Percentiles rank a stretch among this genome's conserved stretches.
phyloP scores from a whole-genome alignment of 2,888 invertebrate genomes.

The Zaprionus lineosus region DNA sequence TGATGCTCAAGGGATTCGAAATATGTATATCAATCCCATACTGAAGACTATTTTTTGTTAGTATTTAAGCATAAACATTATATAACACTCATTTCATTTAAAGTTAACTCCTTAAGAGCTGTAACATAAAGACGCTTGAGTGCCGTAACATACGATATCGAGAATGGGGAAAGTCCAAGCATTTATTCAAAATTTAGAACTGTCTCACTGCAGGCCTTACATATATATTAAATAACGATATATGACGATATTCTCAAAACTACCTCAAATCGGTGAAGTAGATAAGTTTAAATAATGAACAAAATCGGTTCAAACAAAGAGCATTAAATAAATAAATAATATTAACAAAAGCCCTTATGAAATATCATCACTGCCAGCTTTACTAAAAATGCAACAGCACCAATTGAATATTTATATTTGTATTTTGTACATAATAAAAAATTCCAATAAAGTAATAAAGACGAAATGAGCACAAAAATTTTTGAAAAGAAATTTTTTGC shows the following conservation, averaged over 20 bases:
- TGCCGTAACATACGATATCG: conserved; percentile 16
- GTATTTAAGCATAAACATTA: conserved; percentile 22
- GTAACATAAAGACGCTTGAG: conserved; percentile 19
- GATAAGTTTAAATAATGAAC: conserved; percentile 18
- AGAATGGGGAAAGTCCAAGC: conserved; percentile 24
- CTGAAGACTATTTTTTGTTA: conserved; percentile 38
- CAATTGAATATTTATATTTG: conserved; percentile 36
- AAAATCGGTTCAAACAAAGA: conserved; percentile 40
- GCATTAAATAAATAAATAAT: conserved; percentile 1
- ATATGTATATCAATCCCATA: conserved; percentile 34
- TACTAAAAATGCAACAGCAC: conserved; percentile 31
- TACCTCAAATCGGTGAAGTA: conserved; percentile 59
- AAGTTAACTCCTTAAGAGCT: conserved; percentile 3
- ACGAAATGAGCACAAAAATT: no score
- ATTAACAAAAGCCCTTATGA: conserved; percentile 45
- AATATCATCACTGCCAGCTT: conserved; percentile 68
- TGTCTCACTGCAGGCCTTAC: conserved; percentile 60
- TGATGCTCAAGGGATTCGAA: conserved; percentile 64
- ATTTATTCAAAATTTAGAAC: conserved; percentile 44
- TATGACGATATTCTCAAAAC: conserved; percentile 22
- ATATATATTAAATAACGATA: conserved; percentile 38
- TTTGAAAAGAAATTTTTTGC: conserved; percentile 4
- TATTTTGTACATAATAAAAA: conserved; percentile 42
- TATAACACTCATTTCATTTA: no score
- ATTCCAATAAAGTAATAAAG: conserved; percentile 23